Percentiles rank a stretch among this genome's conserved stretches.
phyloP scores from a whole-genome alignment of 2,113 vertebrate genomes.

The Podarcis muralis region DNA sequence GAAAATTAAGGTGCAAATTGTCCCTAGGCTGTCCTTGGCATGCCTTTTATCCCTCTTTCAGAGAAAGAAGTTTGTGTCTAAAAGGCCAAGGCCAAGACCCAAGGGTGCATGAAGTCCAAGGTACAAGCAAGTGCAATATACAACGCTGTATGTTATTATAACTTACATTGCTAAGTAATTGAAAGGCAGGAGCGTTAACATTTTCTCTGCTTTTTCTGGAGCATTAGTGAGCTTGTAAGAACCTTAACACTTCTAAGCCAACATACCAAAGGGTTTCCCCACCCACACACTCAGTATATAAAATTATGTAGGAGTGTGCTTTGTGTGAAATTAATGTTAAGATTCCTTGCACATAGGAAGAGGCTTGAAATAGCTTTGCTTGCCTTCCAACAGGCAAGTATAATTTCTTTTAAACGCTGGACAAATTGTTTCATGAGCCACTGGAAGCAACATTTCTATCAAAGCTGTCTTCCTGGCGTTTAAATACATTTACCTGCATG shows the following conservation, averaged over 20 bases:
- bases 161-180: neutral
- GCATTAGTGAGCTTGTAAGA: neutral
- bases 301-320: neutral
- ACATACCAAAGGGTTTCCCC: no score
- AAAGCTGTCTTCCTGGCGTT: neutral
- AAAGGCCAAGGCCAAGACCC: neutral
- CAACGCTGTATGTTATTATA: neutral
- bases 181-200: neutral
- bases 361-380: neutral
- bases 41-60: neutral
- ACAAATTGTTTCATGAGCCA: neutral
- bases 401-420: neutral
- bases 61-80: neutral
- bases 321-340: neutral
- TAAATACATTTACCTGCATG: neutral
- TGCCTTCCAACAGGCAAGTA: neutral
- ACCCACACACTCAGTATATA: neutral
- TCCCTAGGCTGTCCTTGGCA: neutral
- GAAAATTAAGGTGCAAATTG: neutral
- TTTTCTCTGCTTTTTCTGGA: neutral
- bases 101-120: neutral
- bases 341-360: neutral
- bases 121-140: neutral
- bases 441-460: neutral
- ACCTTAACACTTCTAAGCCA: neutral